Evolutionary conservation across 2,113 vertebrate species (phyloP), one percentile per base, ranked within the genome.

Genomic region (Poecilia latipinna): DNA sequence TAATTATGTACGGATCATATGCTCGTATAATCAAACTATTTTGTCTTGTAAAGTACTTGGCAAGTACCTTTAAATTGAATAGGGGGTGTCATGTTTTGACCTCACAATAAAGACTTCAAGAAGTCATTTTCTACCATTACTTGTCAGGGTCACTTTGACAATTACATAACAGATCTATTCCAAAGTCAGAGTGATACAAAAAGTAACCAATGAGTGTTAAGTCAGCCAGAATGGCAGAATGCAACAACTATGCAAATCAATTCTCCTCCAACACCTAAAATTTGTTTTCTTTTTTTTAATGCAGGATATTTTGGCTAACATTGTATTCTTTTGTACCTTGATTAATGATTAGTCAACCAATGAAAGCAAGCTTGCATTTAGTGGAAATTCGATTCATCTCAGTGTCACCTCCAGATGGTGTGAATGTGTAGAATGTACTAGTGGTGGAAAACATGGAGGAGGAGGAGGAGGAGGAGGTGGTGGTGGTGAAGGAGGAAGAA

Each of bases 361-460:
- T 67, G 33, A 63, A 61, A 68, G 42, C 60, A 63, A 12, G 33
- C 15, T 26, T 66, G 15, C 60, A 19, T 29, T 57, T 29, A 61
- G 61, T 42, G 22, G 61, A 65, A 33, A 62, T 22, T 26, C 4
- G 28, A n/a, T 63, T 65, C n/a, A 70, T 66, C 57, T 39, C 74
- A 35, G 65, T 33, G 75, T 79, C 72, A 74, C 68, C 61, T 83
- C 78, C 72, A 83, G 80, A 85, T 68, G 80, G 77, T 78, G 74
- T 65, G 29, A 70, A 67, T 64, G 68, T 73, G 29, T n/a, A 65
- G 72, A 72, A 39, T 77, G n/a, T 71, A 37, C 35, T 12, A 75
- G 74, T 71, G 31, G 48, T 54, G 70, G 39, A 42, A 57, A 75
- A 68, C 68, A 31, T 62, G 61, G 22, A 32, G 65, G 32, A 60